Conservation (phyloP, 2,888 invertebrate genomes). For the Gisinianus flammeolus region DNA sequence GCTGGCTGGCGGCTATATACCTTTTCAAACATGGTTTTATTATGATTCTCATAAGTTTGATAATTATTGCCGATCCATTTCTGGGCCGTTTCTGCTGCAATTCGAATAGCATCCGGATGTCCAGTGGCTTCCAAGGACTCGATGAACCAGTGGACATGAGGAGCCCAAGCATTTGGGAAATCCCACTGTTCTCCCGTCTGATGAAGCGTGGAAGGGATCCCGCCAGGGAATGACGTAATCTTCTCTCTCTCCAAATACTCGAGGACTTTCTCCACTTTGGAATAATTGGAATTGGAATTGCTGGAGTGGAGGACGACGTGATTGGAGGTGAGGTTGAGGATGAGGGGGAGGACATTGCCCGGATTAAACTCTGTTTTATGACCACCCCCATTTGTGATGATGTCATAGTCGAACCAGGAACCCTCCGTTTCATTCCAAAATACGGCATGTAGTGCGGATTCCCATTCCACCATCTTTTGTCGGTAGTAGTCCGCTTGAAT, state of each 20-base stretch:
- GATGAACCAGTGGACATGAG: slow-evolving; percentile 39
- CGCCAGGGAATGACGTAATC: slow-evolving; percentile 61
- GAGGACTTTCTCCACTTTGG: slow-evolving; percentile 63
- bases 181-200: slow-evolving; percentile 51
- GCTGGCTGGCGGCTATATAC: slow-evolving; percentile 5
- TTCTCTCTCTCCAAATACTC: slow-evolving; percentile 73
- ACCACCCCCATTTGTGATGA: slow-evolving; percentile 70
- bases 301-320: slow-evolving; percentile 75
- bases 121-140: slow-evolving; percentile 27
- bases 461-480: slow-evolving; percentile 66
- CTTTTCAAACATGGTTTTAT: slow-evolving; percentile 40
- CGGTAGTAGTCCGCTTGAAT: slow-evolving; percentile 66
- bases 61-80: slow-evolving; percentile 37
- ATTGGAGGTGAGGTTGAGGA: slow-evolving; percentile 64
- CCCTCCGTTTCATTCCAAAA: slow-evolving; percentile 78
- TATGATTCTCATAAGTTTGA: slow-evolving; percentile 15
- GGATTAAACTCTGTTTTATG: slow-evolving; percentile 73
- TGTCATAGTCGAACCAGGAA: slow-evolving; percentile 78
- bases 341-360: slow-evolving; percentile 76
- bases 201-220: slow-evolving; percentile 25
- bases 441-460: slow-evolving; percentile 70
- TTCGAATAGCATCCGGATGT: background rate
- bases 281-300: slow-evolving; percentile 51
- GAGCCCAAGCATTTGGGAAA: slow-evolving; percentile 36
- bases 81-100: slow-evolving; percentile 22